Conservation (phyloP, 2,888 invertebrate genomes). For the Drosophila subquinaria region DNA sequence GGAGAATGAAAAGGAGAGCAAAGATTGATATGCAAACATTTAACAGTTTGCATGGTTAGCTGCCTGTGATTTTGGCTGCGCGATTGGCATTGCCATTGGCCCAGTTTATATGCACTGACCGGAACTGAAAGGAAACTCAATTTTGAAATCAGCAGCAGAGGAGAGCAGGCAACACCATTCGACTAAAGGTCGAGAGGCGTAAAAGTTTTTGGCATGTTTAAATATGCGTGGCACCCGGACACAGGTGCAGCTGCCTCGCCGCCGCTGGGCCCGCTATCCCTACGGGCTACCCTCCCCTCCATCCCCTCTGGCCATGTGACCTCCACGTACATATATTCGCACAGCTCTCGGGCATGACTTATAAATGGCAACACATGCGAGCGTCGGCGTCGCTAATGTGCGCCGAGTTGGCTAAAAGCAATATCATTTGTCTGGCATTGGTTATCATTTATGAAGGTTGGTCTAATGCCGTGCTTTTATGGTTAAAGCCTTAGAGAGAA, state of each 20-base stretch:
- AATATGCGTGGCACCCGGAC: slow-evolving; percentile 73
- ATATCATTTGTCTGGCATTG: slow-evolving; percentile 49
- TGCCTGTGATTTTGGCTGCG: slow-evolving; percentile 58
- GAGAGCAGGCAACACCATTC: not conserved
- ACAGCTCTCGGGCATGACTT: slow-evolving; percentile 40
- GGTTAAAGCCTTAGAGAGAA: slow-evolving; percentile 2
- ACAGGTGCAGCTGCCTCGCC: slow-evolving; percentile 59
- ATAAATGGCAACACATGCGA: slow-evolving; percentile 54
- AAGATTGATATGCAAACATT: slow-evolving; percentile 79
- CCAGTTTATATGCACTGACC: slow-evolving; percentile 56
- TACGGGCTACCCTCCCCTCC: not conserved
- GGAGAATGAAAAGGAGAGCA: slow-evolving; percentile 21
- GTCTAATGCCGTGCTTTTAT: slow-evolving; percentile 21
- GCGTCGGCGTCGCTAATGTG: slow-evolving; percentile 41
- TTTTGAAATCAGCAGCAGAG: slow-evolving; percentile 38
- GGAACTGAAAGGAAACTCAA: slow-evolving; percentile 53
- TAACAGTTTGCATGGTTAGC: slow-evolving; percentile 68
- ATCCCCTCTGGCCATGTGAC: not conserved
- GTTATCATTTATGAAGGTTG: slow-evolving; percentile 41
- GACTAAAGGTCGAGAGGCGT: slow-evolving; percentile 40
- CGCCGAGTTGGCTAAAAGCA: slow-evolving; percentile 46
- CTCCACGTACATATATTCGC: slow-evolving; percentile 8
- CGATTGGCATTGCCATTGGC: slow-evolving; percentile 45
- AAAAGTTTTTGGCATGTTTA: slow-evolving; percentile 62
- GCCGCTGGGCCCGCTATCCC: slow-evolving; percentile 18